Base-by-base conservation (phyloP, 2,797 vertebrate species). In the Lycodopsis pacificus region DNA sequence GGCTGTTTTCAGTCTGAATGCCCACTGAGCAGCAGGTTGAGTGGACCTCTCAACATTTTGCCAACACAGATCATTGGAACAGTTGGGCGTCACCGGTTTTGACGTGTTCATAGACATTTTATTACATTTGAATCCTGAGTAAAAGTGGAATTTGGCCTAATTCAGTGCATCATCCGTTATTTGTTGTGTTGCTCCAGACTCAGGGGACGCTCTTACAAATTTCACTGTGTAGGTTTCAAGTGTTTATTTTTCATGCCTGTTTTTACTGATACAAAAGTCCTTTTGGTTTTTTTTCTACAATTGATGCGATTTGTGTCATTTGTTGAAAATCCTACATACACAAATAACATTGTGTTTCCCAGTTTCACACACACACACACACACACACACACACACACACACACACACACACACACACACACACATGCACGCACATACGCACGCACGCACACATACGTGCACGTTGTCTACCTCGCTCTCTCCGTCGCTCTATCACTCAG, bases 161-260 rank as follows among this genome's bases (percentile, higher is more conserved):
- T 73, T 54, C 13, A 40, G 19, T 7, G 19, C 22, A 67, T 46
- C 38, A 25, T 30, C 38, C 5, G 17, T 34, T 72, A 32, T 79
- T 77, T 74, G 68, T 72, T 48, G 12, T 73, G 44, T 46, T 54
- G 56, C 63, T 77, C 57, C 62, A 53, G 70, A 53, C 30, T 81
- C 40, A 19, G 46, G 66, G 6, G 42, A 59, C 48, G 56, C 14
- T 54, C 48, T 57, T 54, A 17, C 17, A 65, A 20, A 69, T 73
- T 25, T 40, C 27, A 32, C 12, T 65, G 44, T 34, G 68, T 46
- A 42, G 27, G 22, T 5, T 75, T 59, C 14, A 22, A n/a, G 42
- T n/a, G 71, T 5, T 5, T 30, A 3, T 12, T 12, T 61, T 69
- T 65, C 15, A 20, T 65, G 58, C 27, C 48, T 63, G 59, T 72